Conservation (phyloP, 2,888 invertebrate species). For the Troides oblongomaculatus region DNA sequence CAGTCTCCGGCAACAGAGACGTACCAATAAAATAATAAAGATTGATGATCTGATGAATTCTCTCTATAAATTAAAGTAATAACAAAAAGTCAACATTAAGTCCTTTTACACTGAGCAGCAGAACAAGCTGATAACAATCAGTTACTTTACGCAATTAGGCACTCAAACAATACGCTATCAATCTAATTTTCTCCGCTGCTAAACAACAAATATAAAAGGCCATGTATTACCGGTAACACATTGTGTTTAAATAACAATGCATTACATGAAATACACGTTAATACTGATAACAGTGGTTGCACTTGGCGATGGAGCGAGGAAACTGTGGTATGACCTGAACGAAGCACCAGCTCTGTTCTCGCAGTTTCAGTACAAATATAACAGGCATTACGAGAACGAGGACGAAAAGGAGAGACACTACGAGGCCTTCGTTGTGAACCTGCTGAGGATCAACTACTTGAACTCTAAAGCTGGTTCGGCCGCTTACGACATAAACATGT, state of each 20-base stretch:
- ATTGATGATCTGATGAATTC: no score
- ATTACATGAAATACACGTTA: neutral
- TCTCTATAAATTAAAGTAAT: no score
- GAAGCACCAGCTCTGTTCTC: slow-evolving; percentile 6
- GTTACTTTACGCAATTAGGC: no score
- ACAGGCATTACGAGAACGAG: slow-evolving; percentile 15
- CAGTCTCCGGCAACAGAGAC: no score
- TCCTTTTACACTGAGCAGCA: no score
- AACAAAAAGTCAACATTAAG: no score
- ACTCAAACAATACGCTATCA: no score
- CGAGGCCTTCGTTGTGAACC: slow-evolving; percentile 11
- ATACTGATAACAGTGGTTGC: neutral
- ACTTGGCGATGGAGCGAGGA: neutral
- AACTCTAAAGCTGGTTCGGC: slow-evolving; percentile 12
- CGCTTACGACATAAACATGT: slow-evolving; percentile 14
- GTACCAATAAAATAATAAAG: no score
- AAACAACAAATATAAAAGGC: neutral
- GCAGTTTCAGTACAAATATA: slow-evolving; percentile 17
- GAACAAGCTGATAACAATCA: no score
- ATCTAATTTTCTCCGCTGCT: neutral
- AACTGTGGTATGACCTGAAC: slow-evolving; percentile 11
- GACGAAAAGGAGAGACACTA: slow-evolving; percentile 16
- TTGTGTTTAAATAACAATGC: neutral
- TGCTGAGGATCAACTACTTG: slow-evolving; percentile 18
- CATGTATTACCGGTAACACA: neutral